Base-by-base conservation (phyloP, 2,113 vertebrate genomes). In the Edolisoma coerulescens region DNA sequence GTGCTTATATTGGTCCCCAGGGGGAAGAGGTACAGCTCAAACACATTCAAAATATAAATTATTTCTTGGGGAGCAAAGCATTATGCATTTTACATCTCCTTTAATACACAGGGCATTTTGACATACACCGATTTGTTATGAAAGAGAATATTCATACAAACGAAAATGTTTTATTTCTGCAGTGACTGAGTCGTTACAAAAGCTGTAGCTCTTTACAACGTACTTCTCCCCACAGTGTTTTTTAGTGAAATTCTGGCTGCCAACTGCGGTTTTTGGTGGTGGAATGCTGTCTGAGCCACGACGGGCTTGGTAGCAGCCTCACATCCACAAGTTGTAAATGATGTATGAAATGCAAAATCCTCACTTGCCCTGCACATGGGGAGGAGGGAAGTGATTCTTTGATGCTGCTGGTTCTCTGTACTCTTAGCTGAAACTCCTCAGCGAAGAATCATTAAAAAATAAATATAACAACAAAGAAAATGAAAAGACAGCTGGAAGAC, bases 371-470 rank as follows among this genome's bases (percentile, higher is more conserved):
- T 1, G 1, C 0, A 0, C 2, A 1, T 0, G 5, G 53, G 64
- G 82, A 82, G 76, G 41, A 52, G 75, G 75, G 80, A 90, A 69
- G 35, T 3, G n/a, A 49, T 64, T 78, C 85, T 93, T 93, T 91
- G 78, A 85, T 63, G 52, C 87, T 1, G 8, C 59, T 85, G 84
- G 68, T 91, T 75, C 83, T 81, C 82, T 92, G 54, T 87, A 84
- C 93, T 89, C 73, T 95, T 96, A 77, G 73, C 59, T 94, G 76
- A 96, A 95, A 91, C 94, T 96, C 81, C 80, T 92, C 95, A 89
- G 90, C 0, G 1, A 59, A 89, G 83, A 78, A 73, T 97, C 87
- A 89, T 94, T 96, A 93, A 91, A 78, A 91, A 96, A 91, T 84
- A 92, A 95, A 96, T 47, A 68, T 59, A 73, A 61, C 18, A 7